A percentile compares a stretch with the other conserved stretches of the same genome.
Conservation (phyloP, 2,888 invertebrate genomes). For the Clivina fossor region DNA sequence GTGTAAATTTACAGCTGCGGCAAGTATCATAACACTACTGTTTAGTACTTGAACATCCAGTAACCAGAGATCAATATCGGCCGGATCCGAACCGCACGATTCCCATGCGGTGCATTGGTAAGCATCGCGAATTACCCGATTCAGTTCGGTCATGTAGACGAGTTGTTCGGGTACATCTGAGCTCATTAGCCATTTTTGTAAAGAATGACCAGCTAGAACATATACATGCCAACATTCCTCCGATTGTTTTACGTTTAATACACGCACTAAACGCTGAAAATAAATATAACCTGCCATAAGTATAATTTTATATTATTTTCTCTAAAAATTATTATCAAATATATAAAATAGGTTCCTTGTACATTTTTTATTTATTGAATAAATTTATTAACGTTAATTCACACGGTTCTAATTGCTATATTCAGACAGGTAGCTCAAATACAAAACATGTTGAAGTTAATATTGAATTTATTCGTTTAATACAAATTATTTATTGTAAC, state of each 20-base stretch:
- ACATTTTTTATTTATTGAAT: too few species aligned
- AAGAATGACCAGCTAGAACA: slow-evolving; percentile 72
- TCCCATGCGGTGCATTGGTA: slow-evolving; percentile 71
- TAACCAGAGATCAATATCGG: slow-evolving; percentile 69
- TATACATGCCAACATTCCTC: slow-evolving; percentile 62
- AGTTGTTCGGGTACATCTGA: slow-evolving; percentile 67
- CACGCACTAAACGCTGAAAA: slow-evolving; percentile 66
- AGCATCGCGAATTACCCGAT: slow-evolving; percentile 70
- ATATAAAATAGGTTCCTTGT: too few species aligned
- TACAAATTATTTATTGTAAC: too few species aligned
- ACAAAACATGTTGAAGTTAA: too few species aligned
- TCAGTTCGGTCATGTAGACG: slow-evolving; percentile 74
- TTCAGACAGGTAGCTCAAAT: too few species aligned
- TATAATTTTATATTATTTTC: too few species aligned
- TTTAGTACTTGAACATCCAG: slow-evolving; percentile 69
- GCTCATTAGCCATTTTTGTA: slow-evolving; percentile 81
- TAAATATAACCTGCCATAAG: not conserved
- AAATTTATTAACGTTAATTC: too few species aligned
- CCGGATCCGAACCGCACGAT: slow-evolving; percentile 57
- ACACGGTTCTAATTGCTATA: too few species aligned
- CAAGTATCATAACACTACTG: slow-evolving; percentile 67
- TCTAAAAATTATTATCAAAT: too few species aligned
- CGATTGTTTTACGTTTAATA: slow-evolving; percentile 57
- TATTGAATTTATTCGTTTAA: too few species aligned
- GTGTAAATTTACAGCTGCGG: slow-evolving; percentile 68